A percentile compares a stretch with the other conserved stretches of the same genome.
These are phyloP conservation scores for Electrophaes corylata DNA, from an alignment of 2,888 invertebrate genomes.

Conservation along the genomic window DNA sequence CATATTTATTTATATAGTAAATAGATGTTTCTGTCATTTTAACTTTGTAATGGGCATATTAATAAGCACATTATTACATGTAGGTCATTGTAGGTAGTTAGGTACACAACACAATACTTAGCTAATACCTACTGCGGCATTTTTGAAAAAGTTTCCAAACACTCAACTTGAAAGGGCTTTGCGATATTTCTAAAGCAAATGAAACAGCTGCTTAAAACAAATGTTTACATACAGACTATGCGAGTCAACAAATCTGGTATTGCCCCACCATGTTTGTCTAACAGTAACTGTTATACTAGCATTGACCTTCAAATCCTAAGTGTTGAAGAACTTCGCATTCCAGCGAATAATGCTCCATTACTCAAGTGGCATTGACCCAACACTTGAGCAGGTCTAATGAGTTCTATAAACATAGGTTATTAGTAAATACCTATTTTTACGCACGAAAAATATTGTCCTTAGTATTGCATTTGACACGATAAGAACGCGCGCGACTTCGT, in stretches of 20 bases:
- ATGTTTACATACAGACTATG: constrained; percentile 23
- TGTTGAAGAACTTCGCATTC: constrained; percentile 22
- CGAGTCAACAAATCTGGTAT: constrained; percentile 31
- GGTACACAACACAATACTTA: not conserved
- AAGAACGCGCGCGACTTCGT: too few species aligned
- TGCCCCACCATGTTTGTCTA: constrained; percentile 28
- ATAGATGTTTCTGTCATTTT: not conserved
- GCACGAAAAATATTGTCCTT: constrained; percentile 18
- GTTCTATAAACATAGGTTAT: constrained; percentile 39
- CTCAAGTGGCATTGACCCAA: constrained; percentile 38
- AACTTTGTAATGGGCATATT: not conserved
- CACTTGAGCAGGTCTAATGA: constrained; percentile 36
- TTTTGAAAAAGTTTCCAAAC: not conserved
- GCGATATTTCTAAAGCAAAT: constrained; percentile 11
- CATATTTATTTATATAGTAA: not conserved
- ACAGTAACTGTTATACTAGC: constrained; percentile 28
- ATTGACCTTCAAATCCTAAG: constrained; percentile 34
- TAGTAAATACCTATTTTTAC: constrained; percentile 21
- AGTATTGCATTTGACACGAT: not conserved
- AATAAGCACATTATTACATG: not conserved
- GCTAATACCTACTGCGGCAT: not conserved
- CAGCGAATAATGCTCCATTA: constrained; percentile 27
- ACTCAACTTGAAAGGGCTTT: constrained; percentile 12
- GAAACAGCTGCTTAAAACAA: constrained; percentile 14
- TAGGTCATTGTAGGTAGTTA: not conserved